Base-by-base conservation (phyloP, 2,113 vertebrate species). In the Epinephelus lanceolatus region DNA sequence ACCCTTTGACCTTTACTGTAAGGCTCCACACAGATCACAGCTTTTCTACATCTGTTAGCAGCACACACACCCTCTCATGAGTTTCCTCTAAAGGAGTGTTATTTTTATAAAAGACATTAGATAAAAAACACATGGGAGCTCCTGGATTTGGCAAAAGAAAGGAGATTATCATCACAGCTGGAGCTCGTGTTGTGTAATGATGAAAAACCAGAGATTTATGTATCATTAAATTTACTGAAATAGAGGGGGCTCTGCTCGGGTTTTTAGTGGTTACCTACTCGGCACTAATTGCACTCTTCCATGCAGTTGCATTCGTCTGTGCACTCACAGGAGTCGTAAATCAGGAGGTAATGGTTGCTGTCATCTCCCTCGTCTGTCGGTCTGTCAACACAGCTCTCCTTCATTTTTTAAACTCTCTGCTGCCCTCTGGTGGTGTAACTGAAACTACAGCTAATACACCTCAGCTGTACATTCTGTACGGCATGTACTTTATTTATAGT, bases 391-490 rank as follows among this genome's bases (percentile, higher is more conserved):
- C 0, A 2, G 2, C 12, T 47, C 19, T 10, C 2, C 25, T 8
- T 56, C 9, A 10, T 42, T 10, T 60, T 19, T 15, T 11, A 10
- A 63, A 59, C 42, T 56, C 76, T 86, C 30, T 90, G 71, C 79
- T 71, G 0, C 85, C 87, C 79, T 53, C 88, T 81, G 53, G 59
- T 90, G 90, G 73, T 30, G 3, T 0, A 15, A 57, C 4, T 30
- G 45, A 45, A 65, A 67, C 19, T 37, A 15, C 17, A 49, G 9
- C 37, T 25, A 51, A 14, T 14, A 17, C 19, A 18, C 23, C 2
- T 45, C 6, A 33, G 68, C 25, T 27, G 15, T 9, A 10, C n/a
- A 18, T 62, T 52, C 27, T 63, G 27, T 13, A 30, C 30, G 4
- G 30, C 5, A 42, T 42, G 10, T 42, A 5, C 40, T 42, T 7